Base-by-base conservation (phyloP, 30 jellyfish, hydroid and myxozoan species). In the Aurelia sp. region DNA sequence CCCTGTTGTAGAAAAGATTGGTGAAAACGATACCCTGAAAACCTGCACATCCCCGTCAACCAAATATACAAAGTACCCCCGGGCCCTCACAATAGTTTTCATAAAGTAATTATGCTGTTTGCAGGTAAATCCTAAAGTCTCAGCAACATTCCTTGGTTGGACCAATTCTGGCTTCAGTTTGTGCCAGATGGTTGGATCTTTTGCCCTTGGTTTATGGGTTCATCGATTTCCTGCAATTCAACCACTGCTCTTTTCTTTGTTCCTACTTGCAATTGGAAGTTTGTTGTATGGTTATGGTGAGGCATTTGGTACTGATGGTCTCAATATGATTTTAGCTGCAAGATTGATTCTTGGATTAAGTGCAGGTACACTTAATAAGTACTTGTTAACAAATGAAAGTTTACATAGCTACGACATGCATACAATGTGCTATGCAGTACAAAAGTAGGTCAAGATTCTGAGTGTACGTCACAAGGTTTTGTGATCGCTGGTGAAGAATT, bases 91-190 rank as follows among this genome's bases (percentile, higher is more conserved):
- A n/a, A n/a, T n/a, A n/a, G 44, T 35, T 35, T 37, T 37, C 5
- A 59, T 17, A 7, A 17, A 5, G 27, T 17, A 61, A 4, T 8
- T 61, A n/a, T 61, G 69, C 9, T 61, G 5, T 61, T 65, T 67
- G 70, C 37, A 86, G 96, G 68, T 86, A 3, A 91, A 86, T 61
- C 64, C 77, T 4, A 13, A 84, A 31, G 91, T 73, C 10, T 8
- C 84, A 6, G 96, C 62, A 64, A 35, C 96, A 74, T 86, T 75
- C 70, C 74, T 74, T 58, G 96, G 96, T 4, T 86, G 86, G 79
- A 70, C 82, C 73, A 86, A 86, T 73, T 69, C 96, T 74, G 96
- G 85, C 3, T 86, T 61, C 84, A 86, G 96, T 62, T 62, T 77
- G 13, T 48, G 84, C 19, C 96, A 86, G 41, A 60, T 73, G 85